Conservation (phyloP, 1,140 invertebrate genomes). For the Nephotettix cincticeps region DNA sequence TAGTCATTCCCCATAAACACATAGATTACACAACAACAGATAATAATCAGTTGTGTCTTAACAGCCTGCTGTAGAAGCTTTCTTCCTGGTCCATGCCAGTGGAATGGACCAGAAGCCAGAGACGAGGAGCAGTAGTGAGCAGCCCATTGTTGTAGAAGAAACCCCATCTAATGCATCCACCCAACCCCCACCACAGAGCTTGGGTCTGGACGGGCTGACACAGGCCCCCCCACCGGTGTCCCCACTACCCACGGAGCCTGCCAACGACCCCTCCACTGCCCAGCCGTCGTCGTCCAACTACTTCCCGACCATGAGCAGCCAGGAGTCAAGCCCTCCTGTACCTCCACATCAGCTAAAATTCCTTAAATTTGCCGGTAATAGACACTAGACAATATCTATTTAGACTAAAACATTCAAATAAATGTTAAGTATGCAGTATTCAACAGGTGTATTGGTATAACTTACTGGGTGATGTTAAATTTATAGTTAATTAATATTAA, state of each 20-base stretch:
- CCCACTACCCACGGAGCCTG: slow-evolving; percentile 12
- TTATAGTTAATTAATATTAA: no score
- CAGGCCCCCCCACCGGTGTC: slow-evolving; percentile 26
- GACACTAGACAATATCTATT: no score
- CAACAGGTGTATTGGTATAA: no score
- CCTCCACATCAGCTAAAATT: slow-evolving; percentile 63
- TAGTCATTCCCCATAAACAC: no score
- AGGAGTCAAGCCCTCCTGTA: not conserved
- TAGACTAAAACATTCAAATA: no score
- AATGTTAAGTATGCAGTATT: no score
- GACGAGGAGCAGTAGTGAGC: not conserved
- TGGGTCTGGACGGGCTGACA: slow-evolving; percentile 4
- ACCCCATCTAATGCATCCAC: not conserved
- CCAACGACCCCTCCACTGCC: not conserved
- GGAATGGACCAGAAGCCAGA: not conserved
- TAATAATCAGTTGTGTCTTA: slow-evolving; percentile 45
- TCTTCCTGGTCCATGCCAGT: slow-evolving; percentile 82
- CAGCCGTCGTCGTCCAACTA: not conserved
- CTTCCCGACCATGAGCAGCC: not conserved
- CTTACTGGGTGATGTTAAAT: no score
- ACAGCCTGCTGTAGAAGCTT: slow-evolving; percentile 88
- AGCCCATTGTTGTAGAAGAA: not conserved
- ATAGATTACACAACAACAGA: no score
- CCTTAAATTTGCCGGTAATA: slow-evolving; percentile 72
- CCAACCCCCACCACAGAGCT: not conserved